Evolutionary conservation across 2,888 invertebrate genomes (phyloP).

Genomic region (Amphiduros pacificus): DNA sequence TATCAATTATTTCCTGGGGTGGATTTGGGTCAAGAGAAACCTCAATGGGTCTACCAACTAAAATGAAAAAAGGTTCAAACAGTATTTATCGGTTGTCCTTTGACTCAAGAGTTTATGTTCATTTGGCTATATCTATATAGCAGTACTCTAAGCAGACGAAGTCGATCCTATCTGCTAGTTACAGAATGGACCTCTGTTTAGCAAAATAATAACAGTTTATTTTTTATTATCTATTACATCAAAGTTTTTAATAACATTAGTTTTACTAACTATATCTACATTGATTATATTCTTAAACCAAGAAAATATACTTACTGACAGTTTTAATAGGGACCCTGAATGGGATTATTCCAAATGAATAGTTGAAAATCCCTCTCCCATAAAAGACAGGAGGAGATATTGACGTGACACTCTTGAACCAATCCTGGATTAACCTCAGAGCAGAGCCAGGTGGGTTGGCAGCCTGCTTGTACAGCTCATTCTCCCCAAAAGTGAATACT

Average conservation of each 20-base stretch:
- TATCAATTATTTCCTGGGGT: constrained; percentile 73
- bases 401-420: constrained; percentile 28
- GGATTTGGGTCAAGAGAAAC: constrained; percentile 71
- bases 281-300: no score
- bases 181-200: no score
- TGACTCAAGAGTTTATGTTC: no score
- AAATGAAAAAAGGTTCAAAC: no score
- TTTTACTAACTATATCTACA: no score
- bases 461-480: constrained; percentile 77
- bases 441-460: constrained; percentile 72
- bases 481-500: constrained; percentile 86
- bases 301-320: constrained; percentile 84
- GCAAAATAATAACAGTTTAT: no score
- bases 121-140: no score
- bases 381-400: constrained; percentile 58
- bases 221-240: no score
- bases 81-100: no score
- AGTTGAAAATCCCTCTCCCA: constrained; percentile 84
- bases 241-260: no score
- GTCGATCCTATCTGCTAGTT: no score
- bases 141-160: no score
- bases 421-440: constrained; percentile 34
- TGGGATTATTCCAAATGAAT: constrained; percentile 83
- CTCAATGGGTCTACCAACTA: constrained; percentile 84
- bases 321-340: constrained; percentile 77